Percentiles rank a stretch among this genome's conserved stretches.
These are phyloP conservation scores for Diachrysia chrysitis DNA, from an alignment of 2,888 invertebrate genomes.

Conservation along the genomic window DNA sequence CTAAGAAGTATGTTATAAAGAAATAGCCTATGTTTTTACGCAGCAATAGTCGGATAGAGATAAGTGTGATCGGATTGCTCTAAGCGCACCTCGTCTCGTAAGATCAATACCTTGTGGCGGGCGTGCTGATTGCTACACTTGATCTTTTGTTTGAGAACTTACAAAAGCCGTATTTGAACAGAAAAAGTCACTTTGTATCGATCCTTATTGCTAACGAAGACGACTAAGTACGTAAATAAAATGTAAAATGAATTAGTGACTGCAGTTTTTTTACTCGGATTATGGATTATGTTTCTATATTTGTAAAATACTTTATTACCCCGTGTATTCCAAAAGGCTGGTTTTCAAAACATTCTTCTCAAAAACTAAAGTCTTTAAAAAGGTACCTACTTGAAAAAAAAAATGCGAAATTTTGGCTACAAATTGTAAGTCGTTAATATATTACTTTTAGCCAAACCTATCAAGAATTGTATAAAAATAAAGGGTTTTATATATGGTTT, in stretches of 20 bases:
- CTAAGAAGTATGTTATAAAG: not conserved
- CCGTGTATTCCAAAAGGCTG: no score
- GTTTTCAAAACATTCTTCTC: no score
- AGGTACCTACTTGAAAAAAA: no score
- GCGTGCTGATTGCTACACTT: conserved; percentile 53
- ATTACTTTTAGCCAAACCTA: no score
- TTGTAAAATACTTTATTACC: no score
- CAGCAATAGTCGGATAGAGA: conserved; percentile 28
- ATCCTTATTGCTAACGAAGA: conserved; percentile 34
- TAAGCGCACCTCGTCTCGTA: conserved; percentile 37
- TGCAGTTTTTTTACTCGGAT: conserved; percentile 9
- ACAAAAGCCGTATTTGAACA: conserved; percentile 39
- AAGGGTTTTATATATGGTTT: no score
- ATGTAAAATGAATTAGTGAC: not conserved
- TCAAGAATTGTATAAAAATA: no score
- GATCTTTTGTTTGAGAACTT: conserved; percentile 57
- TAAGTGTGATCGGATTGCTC: conserved; percentile 48
- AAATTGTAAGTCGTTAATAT: no score
- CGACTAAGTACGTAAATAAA: conserved; percentile 10
- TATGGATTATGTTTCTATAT: no score
- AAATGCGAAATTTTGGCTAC: no score
- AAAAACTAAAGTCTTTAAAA: no score
- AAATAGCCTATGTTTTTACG: conserved; percentile 20
- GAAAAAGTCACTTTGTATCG: conserved; percentile 34
- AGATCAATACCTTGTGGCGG: conserved; percentile 54